Evolutionary conservation across 2,797 vertebrate genomes (phyloP).

Genomic region (Sebastolobus alascanus): DNA sequence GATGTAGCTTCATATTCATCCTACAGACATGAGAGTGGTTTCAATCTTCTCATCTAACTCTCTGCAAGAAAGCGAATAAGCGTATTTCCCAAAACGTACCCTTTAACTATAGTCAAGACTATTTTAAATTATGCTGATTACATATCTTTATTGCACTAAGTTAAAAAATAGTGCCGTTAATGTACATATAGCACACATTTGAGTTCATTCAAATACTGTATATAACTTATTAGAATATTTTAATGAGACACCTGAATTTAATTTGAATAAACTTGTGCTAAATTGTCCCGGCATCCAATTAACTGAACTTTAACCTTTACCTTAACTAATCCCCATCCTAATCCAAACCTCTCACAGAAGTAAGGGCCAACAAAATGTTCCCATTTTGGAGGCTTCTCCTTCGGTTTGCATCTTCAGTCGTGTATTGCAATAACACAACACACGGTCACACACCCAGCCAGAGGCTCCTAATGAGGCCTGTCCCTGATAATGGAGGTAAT

Average conservation of each 20-base stretch:
- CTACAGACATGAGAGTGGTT: rapidly evolving
- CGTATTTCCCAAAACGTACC: neutral
- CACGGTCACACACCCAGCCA: slow-evolving; percentile 56
- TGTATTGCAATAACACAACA: slow-evolving; percentile 38
- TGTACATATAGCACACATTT: neutral
- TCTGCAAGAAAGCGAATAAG: neutral
- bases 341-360: neutral
- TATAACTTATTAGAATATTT: neutral
- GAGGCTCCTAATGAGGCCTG: slow-evolving; percentile 66
- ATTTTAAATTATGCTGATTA: neutral
- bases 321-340: neutral
- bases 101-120: neutral
- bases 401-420: neutral
- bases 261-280: neutral
- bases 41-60: too few species aligned
- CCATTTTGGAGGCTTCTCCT: neutral
- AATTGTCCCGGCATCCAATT: neutral
- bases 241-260: neutral
- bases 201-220: neutral
- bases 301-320: neutral
- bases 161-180: neutral
- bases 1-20: too few species aligned
- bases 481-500: slow-evolving; percentile 80
- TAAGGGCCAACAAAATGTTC: neutral
- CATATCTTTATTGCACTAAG: neutral